Conservation (phyloP, 1,140 invertebrate species). For the Muscidifurax raptorellus region DNA sequence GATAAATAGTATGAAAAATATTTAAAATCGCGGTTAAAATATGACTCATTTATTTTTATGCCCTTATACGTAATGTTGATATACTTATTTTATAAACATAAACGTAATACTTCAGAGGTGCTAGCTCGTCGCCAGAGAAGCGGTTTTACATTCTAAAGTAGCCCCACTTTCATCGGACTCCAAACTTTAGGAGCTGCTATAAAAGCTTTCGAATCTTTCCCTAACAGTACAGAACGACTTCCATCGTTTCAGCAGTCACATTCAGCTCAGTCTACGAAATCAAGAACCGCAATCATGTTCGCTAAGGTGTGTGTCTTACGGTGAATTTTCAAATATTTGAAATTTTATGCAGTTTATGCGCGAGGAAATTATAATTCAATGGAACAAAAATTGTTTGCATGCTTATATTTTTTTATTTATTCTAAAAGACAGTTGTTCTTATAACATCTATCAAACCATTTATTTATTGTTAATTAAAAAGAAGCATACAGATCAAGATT, state of each 20-base stretch:
- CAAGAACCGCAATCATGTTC: conserved; percentile 46
- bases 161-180: neutral
- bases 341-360: too few species aligned
- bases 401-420: too few species aligned
- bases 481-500: too few species aligned
- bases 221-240: conserved; percentile 8
- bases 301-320: conserved; percentile 48
- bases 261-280: neutral
- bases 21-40: too few species aligned
- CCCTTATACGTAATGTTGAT: neutral
- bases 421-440: too few species aligned
- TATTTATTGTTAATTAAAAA: too few species aligned
- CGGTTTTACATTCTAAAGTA: neutral
- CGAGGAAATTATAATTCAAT: too few species aligned
- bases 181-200: conserved; percentile 46
- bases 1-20: too few species aligned
- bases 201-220: conserved; percentile 57
- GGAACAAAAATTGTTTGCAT: too few species aligned
- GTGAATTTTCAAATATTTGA: neutral
- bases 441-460: too few species aligned
- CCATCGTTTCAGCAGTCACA: neutral
- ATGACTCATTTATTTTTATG: neutral
- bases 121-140: neutral
- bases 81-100: neutral
- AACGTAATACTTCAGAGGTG: neutral